Conservation (phyloP, 92 coral and sea anemone genomes). For the Palythoa grandiflora region DNA sequence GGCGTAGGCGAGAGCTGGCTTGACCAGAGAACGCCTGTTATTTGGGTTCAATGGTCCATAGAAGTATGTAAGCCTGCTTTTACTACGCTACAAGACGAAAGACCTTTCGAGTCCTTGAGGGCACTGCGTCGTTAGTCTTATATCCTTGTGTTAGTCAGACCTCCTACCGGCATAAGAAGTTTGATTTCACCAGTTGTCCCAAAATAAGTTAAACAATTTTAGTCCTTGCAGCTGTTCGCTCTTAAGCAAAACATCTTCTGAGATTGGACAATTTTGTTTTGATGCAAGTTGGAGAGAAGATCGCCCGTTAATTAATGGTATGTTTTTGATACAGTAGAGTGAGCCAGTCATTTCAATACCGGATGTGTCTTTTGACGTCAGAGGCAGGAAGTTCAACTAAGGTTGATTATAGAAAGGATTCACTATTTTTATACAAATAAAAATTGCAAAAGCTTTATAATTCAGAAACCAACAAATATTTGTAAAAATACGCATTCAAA, state of each 20-base stretch:
- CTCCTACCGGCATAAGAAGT: background rate
- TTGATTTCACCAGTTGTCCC: background rate
- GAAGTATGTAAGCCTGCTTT: constrained; percentile 16
- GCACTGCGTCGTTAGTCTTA: background rate
- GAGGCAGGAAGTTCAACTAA: constrained; percentile 9
- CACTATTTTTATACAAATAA: background rate
- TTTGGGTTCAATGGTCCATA: constrained; percentile 4
- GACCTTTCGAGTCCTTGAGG: background rate
- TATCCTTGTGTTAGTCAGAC: background rate
- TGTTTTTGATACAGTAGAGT: constrained; percentile 18
- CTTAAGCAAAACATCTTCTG: background rate
- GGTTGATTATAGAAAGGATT: background rate
- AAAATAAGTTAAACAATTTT: background rate
- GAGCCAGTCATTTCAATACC: background rate
- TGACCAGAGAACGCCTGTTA: constrained; percentile 2
- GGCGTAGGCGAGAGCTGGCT: background rate
- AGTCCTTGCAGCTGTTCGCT: background rate
- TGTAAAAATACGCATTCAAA: background rate
- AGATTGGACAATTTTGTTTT: background rate
- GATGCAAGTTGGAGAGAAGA: background rate
- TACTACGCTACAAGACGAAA: constrained; percentile 6
- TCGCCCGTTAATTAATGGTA: background rate
- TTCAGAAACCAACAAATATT: background rate
- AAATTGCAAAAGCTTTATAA: background rate
- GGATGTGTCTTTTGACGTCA: constrained; percentile 34